Evolutionary conservation across 37 sponge, comb jelly and placozoan genomes (phyloP).

Genomic region (Lycopodina hypogea): DNA sequence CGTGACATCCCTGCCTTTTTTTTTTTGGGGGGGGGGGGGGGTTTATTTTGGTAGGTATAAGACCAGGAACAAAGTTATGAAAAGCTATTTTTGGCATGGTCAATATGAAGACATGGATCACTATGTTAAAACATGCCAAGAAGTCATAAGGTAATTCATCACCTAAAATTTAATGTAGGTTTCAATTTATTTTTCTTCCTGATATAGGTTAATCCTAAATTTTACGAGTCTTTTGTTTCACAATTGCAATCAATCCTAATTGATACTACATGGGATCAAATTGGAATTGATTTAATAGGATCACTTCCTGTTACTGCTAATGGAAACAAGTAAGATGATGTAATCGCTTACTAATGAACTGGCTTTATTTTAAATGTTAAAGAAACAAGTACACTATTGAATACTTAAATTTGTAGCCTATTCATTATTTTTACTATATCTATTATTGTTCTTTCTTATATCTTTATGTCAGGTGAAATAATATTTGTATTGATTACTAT

Average conservation of each 20-base stretch:
- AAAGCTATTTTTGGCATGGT: conserved; percentile 31
- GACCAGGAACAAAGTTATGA: conserved; percentile 2
- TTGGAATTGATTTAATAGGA: conserved; percentile 45
- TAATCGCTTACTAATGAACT: too few relatives aligned
- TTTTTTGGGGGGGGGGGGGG: too few relatives aligned
- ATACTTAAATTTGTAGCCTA: too few relatives aligned
- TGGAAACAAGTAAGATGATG: conserved; percentile 13
- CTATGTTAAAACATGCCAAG: conserved; percentile 14
- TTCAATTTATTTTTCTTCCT: not conserved
- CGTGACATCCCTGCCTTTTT: not conserved
- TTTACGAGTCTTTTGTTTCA: conserved; percentile 16
- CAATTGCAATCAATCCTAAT: conserved; percentile 35
- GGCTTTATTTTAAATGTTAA: too few relatives aligned
- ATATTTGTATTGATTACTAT: too few relatives aligned
- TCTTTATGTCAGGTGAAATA: too few relatives aligned
- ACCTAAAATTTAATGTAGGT: not conserved
- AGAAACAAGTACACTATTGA: too few relatives aligned
- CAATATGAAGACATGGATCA: conserved; percentile 18
- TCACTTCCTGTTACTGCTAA: conserved; percentile 14
- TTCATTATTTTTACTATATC: too few relatives aligned
- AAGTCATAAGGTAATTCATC: conserved; percentile 3
- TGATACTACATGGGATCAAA: conserved; percentile 6
- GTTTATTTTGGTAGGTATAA: conserved; percentile 15
- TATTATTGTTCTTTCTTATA: too few relatives aligned
- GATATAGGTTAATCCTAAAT: conserved; percentile 19